Evolutionary conservation across 2,888 invertebrate species (phyloP).

Genomic region (Electrophaes corylata): DNA sequence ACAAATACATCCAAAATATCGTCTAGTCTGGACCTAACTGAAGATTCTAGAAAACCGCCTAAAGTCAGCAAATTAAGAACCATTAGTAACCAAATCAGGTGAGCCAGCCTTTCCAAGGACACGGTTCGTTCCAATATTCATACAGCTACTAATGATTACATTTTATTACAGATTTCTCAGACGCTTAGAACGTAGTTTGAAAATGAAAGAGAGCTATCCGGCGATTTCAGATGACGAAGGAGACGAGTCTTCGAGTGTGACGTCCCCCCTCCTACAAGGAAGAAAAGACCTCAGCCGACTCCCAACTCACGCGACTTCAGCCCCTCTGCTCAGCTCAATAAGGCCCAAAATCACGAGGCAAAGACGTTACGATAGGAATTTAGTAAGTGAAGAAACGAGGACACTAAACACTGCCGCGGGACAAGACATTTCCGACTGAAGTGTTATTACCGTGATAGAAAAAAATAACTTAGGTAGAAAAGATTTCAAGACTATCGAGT

Average conservation of each 20-base stretch:
- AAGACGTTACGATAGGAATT: constrained; percentile 74
- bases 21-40: constrained; percentile 83
- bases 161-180: constrained; percentile 85
- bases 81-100: constrained; percentile 92
- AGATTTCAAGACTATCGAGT: constrained; percentile 2
- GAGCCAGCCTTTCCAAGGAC: constrained; percentile 27
- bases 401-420: constrained; percentile 70
- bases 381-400: constrained; percentile 74
- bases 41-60: constrained; percentile 81
- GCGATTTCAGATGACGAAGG: constrained; percentile 85
- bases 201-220: constrained; percentile 86
- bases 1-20: constrained; percentile 81
- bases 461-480: neutral
- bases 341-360: constrained; percentile 77
- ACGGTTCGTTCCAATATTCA: neutral
- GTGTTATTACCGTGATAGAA: constrained; percentile 4
- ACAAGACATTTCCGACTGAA: constrained; percentile 77
- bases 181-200: constrained; percentile 88
- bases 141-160: constrained; percentile 19
- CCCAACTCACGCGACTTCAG: constrained; percentile 74
- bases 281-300: constrained; percentile 66
- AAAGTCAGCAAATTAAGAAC: constrained; percentile 89
- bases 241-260: constrained; percentile 86
- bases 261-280: constrained; percentile 85
- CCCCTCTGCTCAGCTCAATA: constrained; percentile 75